Percentiles rank a stretch among this genome's conserved stretches.
Conservation (phyloP, 2,888 invertebrate genomes). For the Spilosoma lubricipeda region DNA sequence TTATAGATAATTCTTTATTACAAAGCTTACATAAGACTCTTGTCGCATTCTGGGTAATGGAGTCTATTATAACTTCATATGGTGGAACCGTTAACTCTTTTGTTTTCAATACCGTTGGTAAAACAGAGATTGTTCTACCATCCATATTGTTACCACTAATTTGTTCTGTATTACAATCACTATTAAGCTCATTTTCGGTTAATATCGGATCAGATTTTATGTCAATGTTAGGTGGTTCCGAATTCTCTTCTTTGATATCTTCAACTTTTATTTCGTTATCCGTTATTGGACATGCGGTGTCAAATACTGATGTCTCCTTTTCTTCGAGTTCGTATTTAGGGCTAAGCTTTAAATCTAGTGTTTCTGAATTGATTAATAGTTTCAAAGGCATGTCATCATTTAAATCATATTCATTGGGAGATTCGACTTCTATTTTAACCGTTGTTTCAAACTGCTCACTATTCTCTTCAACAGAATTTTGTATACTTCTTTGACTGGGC, state of each 20-base stretch:
- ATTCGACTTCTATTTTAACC: conserved; percentile 4
- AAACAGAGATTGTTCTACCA: background rate
- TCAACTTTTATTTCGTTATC: conserved; percentile 2
- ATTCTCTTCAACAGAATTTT: background rate
- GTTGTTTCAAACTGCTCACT: background rate
- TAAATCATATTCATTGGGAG: background rate
- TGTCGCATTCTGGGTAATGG: conserved; percentile 18
- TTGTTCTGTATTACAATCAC: background rate
- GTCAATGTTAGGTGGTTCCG: background rate
- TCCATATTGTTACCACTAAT: background rate
- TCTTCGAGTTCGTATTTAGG: background rate
- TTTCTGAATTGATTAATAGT: background rate
- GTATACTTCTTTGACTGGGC: conserved; percentile 2
- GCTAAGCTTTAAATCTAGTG: background rate
- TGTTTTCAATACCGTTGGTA: background rate
- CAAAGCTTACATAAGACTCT: conserved; percentile 65
- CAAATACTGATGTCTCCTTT: background rate
- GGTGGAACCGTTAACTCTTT: conserved; percentile 16
- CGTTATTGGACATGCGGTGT: background rate
- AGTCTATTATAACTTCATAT: conserved; percentile 30
- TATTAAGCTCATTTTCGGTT: background rate
- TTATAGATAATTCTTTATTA: conserved; percentile 60
- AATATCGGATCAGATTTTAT: background rate
- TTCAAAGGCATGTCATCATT: conserved; percentile 15
- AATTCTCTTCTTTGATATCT: background rate